Evolutionary conservation across 2,113 vertebrate species (phyloP), one percentile per base, ranked within the genome.

Genomic region (Myrmecophaga tridactyla): DNA sequence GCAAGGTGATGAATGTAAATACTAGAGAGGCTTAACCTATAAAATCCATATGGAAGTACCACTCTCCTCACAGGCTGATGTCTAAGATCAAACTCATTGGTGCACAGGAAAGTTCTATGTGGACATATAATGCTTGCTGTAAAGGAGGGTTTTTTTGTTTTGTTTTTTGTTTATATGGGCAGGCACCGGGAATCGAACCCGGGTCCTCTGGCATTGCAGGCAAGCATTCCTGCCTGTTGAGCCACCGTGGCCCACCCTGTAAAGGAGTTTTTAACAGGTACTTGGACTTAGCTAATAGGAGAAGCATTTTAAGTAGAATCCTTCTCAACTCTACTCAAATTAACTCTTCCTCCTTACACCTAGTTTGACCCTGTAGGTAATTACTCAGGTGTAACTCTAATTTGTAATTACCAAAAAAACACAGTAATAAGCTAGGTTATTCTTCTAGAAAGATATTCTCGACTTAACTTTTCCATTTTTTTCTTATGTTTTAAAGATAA

Each of bases 391-490:
- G 29, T 12, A 17, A 13, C 34, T 65, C 29, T 48, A 72, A 43
- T 60, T 84, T 69, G 56, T 8, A 72, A 86, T 56, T 4, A n/a
- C n/a, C n/a, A 91, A 8, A 25, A 41, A 20, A 80, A 60, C 58
- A 93, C 58, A 69, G 25, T 7, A 67, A 62, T 73, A 67, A 73
- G 39, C 63, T 84, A 13, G 12, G 9, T 76, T 80, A 10, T 82
- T 21, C 41, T 20, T 88, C 56, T 88, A 90, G 56, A 81, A 70
- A 93, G 51, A 58, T 81, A 72, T 51, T 76, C 10, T 41, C 23
- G 29, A 53, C 41, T 11, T 80, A 89, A 89, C 2, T 82, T 92
- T 86, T 89, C 67, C 29, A 76, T 56, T 41, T 62, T 43, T 56
- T 51, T 34, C 17, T 4, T 88, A 58, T 53, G 25, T 70, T 69